These are phyloP conservation scores for Caenorhabditis latens DNA, from an alignment of 1,140 invertebrate species.

Conservation along the genomic window DNA sequence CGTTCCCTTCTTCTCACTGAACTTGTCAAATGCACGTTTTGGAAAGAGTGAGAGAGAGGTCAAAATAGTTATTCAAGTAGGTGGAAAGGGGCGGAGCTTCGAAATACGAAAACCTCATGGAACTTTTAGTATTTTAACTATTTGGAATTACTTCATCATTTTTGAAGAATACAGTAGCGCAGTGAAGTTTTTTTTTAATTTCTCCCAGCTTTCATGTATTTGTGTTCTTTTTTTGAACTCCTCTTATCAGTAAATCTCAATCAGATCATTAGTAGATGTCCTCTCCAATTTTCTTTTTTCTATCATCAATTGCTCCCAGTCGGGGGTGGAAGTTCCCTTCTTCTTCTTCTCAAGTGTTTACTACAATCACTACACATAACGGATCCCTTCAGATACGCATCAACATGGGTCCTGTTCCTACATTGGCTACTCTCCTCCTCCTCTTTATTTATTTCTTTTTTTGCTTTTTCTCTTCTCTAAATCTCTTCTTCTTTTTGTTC, in stretches of 20 bases:
- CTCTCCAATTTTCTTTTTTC: not conserved
- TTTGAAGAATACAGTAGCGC: too few species aligned
- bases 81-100: too few species aligned
- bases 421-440: not conserved
- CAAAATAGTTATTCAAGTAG: not conserved
- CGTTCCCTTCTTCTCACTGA: slow-evolving; percentile 19
- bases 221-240: not conserved
- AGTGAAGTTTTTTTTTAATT: too few species aligned
- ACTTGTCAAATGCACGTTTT: slow-evolving; percentile 40
- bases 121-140: too few species aligned
- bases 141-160: too few species aligned
- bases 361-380: slow-evolving; percentile 38
- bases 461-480: not conserved
- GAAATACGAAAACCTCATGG: too few species aligned
- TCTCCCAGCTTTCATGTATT: too few species aligned
- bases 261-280: slow-evolving; percentile 39
- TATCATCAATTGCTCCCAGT: slow-evolving; percentile 50
- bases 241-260: not conserved
- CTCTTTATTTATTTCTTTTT: slow-evolving; percentile 1
- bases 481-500: slow-evolving; percentile 4
- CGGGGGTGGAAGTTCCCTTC: slow-evolving; percentile 50
- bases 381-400: slow-evolving; percentile 19
- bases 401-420: slow-evolving; percentile 46
- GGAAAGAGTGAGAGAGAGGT: not conserved
- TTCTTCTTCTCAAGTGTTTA: slow-evolving; percentile 39